phyloP scores from a whole-genome alignment of 2,888 invertebrate genomes.

The Drosophila cognata region DNA sequence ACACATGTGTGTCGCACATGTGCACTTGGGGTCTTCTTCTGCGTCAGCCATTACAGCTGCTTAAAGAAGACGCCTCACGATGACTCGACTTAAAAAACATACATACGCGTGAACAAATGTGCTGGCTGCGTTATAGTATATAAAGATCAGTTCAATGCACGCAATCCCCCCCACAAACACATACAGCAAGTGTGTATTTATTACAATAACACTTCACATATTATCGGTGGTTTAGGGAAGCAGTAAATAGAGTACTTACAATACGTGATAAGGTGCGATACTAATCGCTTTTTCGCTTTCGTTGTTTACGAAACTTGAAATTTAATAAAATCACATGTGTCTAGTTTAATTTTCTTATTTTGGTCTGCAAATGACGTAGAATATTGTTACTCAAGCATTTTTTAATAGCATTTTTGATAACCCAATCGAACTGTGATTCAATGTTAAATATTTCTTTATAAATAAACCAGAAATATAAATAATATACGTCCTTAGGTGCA shows the following conservation, averaged over 20 bases:
- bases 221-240: conserved; percentile 8
- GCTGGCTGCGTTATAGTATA: neutral
- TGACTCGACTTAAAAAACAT: conserved; percentile 53
- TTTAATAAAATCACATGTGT: conserved; percentile 3
- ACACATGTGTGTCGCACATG: conserved; percentile 3
- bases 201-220: conserved; percentile 1
- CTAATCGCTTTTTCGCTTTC: conserved; percentile 10
- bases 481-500: conserved; percentile 8
- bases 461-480: conserved; percentile 5
- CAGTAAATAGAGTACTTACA: conserved; percentile 29
- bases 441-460: conserved; percentile 27
- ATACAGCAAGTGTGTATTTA: neutral
- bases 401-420: conserved; percentile 44
- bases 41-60: conserved; percentile 26
- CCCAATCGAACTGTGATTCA: conserved; percentile 55
- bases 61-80: conserved; percentile 50
- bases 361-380: conserved; percentile 51
- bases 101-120: neutral
- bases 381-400: conserved; percentile 39
- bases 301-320: conserved; percentile 13
- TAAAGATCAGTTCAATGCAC: conserved; percentile 40
- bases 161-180: neutral
- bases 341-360: conserved; percentile 5
- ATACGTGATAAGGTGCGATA: conserved; percentile 21
- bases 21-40: conserved; percentile 18